These are phyloP conservation scores for Magallana gigas DNA, from an alignment of 1,140 invertebrate genomes.

Conservation along the genomic window DNA sequence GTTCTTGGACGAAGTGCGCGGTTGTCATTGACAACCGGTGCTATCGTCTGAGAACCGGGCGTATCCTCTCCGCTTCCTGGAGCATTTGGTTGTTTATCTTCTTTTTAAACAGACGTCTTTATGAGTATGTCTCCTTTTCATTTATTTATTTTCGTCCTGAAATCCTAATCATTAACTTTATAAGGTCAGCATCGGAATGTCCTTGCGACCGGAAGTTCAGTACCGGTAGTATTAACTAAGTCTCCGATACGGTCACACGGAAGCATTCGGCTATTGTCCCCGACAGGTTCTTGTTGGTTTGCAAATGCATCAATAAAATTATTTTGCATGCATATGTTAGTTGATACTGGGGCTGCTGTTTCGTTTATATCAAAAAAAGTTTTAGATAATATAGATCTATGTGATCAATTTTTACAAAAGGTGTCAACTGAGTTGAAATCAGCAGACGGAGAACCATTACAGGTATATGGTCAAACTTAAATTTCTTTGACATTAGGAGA, in stretches of 20 bases:
- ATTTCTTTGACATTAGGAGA: no score
- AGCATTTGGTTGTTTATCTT: no score
- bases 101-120: no score
- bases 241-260: background rate
- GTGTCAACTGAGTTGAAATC: background rate
- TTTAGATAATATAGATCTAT: background rate
- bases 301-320: background rate
- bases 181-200: background rate
- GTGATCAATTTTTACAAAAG: background rate
- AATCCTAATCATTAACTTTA: no score
- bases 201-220: background rate
- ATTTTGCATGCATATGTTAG: background rate
- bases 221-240: background rate
- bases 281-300: background rate
- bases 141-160: no score
- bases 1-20: no score
- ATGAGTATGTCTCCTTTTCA: no score
- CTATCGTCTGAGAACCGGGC: no score
- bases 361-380: background rate
- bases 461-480: no score
- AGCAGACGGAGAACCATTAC: background rate
- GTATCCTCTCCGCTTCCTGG: no score
- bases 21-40: no score
- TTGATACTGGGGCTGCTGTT: background rate
- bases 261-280: background rate